These are phyloP conservation scores for Calephelis perditalis DNA, from an alignment of 2,888 invertebrate genomes.

Conservation along the genomic window DNA sequence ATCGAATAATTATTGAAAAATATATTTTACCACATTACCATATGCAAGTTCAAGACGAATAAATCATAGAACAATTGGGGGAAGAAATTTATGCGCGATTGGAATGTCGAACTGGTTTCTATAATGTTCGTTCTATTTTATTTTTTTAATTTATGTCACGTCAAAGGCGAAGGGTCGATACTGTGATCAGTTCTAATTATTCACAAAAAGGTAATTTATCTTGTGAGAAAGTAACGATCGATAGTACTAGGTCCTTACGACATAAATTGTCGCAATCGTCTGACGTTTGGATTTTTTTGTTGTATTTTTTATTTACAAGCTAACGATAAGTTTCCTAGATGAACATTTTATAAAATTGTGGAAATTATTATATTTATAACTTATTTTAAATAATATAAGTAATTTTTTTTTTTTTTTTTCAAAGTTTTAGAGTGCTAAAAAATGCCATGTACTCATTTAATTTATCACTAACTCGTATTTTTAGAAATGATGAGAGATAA, in stretches of 20 bases:
- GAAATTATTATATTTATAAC: too few relatives aligned
- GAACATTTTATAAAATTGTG: too few relatives aligned
- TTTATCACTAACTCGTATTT: too few relatives aligned
- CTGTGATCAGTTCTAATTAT: slow-evolving; percentile 53
- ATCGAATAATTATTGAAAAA: slow-evolving; percentile 45
- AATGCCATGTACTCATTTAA: too few relatives aligned
- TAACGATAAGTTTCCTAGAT: too few relatives aligned
- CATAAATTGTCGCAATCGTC: too few relatives aligned
- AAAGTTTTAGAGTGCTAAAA: too few relatives aligned
- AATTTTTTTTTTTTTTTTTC: too few relatives aligned
- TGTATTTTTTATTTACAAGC: too few relatives aligned
- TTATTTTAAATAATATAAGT: too few relatives aligned
- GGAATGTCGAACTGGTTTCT: slow-evolving; percentile 51
- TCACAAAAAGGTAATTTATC: slow-evolving; percentile 61
- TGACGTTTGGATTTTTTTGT: too few relatives aligned
- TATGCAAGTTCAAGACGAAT: slow-evolving; percentile 61
- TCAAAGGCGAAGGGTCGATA: slow-evolving; percentile 53
- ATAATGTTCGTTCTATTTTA: slow-evolving; percentile 42
- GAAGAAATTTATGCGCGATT: slow-evolving; percentile 43
- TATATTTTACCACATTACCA: slow-evolving; percentile 48
- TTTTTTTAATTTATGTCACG: slow-evolving; percentile 59
- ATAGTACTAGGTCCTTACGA: not conserved
- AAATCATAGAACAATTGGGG: slow-evolving; percentile 75
- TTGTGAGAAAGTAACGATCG: slow-evolving; percentile 49
- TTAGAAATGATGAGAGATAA: too few relatives aligned